Evolutionary conservation across 1,140 invertebrate genomes (phyloP).

Genomic region (Phenacoccus solenopsis): DNA sequence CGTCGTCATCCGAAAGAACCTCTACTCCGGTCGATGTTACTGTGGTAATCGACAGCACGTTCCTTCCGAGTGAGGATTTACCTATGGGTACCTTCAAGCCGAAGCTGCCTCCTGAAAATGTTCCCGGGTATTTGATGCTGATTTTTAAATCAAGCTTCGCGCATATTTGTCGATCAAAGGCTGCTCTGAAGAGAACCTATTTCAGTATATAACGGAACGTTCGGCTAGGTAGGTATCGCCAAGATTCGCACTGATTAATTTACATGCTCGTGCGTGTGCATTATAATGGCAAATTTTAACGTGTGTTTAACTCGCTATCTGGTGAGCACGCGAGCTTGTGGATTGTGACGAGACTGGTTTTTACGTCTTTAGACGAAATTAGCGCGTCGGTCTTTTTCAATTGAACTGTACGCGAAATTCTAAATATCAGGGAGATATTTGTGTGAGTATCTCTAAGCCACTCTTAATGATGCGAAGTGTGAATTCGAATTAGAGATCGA

Average conservation of each 20-base stretch:
- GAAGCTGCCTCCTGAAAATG: not conserved
- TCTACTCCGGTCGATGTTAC: not conserved
- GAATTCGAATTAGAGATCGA: no score
- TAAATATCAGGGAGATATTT: no score
- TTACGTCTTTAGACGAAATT: no score
- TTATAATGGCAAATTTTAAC: no score
- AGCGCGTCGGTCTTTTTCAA: no score
- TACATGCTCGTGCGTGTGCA: no score
- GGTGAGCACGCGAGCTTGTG: no score
- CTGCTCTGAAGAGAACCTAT: constrained; percentile 14
- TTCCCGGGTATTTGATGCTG: constrained; percentile 7
- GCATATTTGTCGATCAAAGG: constrained; percentile 2
- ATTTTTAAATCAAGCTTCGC: constrained; percentile 3
- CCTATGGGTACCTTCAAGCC: not conserved
- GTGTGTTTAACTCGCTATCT: no score
- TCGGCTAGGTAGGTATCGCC: not conserved
- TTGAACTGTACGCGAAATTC: no score
- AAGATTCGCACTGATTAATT: not conserved
- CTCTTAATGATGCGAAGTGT: no score
- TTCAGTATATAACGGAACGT: not conserved
- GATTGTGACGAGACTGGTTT: no score
- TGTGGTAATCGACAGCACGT: not conserved
- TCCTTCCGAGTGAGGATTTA: not conserved
- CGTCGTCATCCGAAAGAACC: not conserved
- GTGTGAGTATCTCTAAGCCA: no score